Evolutionary conservation across 2,797 vertebrate species (phyloP).

Genomic region (Cossypha dichroa): DNA sequence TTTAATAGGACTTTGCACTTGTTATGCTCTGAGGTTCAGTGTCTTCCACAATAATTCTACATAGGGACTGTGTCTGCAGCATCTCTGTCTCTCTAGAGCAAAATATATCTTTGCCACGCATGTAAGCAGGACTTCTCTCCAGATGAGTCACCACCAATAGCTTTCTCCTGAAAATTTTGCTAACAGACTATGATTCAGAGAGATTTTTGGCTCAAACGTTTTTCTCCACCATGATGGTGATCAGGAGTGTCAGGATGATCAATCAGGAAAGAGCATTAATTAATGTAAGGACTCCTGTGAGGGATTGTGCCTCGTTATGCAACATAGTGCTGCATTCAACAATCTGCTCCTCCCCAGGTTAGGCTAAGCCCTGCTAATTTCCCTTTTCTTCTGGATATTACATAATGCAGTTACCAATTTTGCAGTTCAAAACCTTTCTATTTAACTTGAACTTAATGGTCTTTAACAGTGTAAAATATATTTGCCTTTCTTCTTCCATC

Average conservation of each 20-base stretch:
- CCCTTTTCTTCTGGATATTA: not conserved
- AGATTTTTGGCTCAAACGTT: not conserved
- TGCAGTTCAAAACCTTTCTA: not conserved
- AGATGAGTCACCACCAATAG: not conserved
- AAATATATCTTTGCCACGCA: not conserved
- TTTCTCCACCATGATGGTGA: not conserved
- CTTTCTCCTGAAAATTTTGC: not conserved
- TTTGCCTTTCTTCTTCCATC: not conserved
- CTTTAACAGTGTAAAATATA: not conserved
- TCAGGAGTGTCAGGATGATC: not conserved
- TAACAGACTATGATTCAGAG: not conserved
- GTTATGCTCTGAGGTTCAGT: not conserved
- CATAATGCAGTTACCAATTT: not conserved
- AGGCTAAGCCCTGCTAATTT: not conserved
- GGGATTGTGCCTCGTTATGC: not conserved
- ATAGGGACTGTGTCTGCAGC: not conserved
- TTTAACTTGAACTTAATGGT: not conserved
- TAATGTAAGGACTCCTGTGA: not conserved
- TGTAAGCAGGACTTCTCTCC: not conserved
- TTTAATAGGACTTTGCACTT: not conserved
- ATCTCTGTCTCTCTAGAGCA: not conserved
- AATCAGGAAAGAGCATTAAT: not conserved
- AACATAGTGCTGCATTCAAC: not conserved
- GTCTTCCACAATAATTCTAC: not conserved
- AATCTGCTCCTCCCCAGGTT: not conserved